These are phyloP conservation scores for Machimus atricapillus DNA, from an alignment of 2,888 invertebrate species.

Conservation along the genomic window DNA sequence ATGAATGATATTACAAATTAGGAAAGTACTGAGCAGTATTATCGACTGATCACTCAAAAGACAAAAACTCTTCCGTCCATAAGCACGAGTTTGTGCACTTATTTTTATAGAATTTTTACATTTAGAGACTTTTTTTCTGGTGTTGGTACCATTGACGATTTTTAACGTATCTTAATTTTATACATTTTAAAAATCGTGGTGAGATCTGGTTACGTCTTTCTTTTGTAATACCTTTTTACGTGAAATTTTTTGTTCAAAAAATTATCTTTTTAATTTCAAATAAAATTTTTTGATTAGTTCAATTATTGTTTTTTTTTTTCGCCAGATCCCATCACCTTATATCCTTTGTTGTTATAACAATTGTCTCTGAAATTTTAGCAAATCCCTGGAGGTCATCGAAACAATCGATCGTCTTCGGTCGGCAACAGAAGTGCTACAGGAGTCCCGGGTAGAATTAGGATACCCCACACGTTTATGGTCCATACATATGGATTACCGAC, in stretches of 20 bases:
- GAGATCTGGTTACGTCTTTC: constrained; percentile 57
- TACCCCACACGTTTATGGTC: constrained; percentile 96
- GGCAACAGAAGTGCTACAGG: constrained; percentile 65
- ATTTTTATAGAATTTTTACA: not conserved
- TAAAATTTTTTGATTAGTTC: constrained; percentile 31
- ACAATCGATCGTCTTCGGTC: constrained; percentile 74
- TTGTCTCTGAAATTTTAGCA: constrained; percentile 52
- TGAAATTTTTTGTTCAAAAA: constrained; percentile 42
- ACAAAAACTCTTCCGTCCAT: not conserved
- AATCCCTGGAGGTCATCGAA: constrained; percentile 63
- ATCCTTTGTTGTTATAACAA: constrained; percentile 59
- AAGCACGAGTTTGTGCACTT: not conserved
- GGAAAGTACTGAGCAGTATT: not conserved
- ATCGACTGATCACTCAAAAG: not conserved
- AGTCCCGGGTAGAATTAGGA: constrained; percentile 65
- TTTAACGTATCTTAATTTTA: not conserved
- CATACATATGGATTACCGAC: constrained; percentile 97
- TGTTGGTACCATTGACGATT: not conserved
- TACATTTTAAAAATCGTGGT: constrained; percentile 7
- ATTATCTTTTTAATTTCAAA: constrained; percentile 32
- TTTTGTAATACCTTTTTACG: constrained; percentile 51
- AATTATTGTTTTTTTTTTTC: constrained; percentile 50
- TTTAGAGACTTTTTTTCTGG: not conserved
- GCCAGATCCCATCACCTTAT: constrained; percentile 57
- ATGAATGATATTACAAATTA: constrained; percentile 64